A percentile compares a stretch with the other conserved stretches of the same genome.
These are phyloP conservation scores for Anas platyrhynchos DNA, from an alignment of 2,113 vertebrate species.

Conservation along the genomic window DNA sequence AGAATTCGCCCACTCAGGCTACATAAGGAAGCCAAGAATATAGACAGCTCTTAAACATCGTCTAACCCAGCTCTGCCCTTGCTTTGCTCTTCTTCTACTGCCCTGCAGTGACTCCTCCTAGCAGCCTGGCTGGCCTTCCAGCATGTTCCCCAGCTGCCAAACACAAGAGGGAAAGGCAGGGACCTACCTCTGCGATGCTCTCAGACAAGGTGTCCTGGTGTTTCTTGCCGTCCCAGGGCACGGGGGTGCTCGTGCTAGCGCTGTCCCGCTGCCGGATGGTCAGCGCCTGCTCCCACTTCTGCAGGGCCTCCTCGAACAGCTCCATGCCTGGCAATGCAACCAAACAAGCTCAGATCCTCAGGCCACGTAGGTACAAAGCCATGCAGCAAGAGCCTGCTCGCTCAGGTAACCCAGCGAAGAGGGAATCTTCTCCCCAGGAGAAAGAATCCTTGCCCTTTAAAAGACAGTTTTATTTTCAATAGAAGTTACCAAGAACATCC, in stretches of 20 bases:
- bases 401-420: background rate
- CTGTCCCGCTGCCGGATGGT: slow-evolving; percentile 85
- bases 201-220: slow-evolving; percentile 64
- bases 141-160: background rate
- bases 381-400: background rate
- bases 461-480: background rate
- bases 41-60: slow-evolving; percentile 54
- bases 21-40: slow-evolving; percentile 37
- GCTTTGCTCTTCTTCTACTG: slow-evolving; percentile 20
- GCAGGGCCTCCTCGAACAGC: slow-evolving; percentile 95
- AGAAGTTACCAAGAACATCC: background rate
- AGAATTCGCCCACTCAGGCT: slow-evolving; percentile 26
- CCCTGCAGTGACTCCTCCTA: background rate
- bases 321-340: slow-evolving; percentile 88
- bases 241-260: slow-evolving; percentile 70
- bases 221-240: slow-evolving; percentile 60
- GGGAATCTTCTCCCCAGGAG: background rate
- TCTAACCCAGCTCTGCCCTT: slow-evolving; percentile 28
- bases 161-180: background rate
- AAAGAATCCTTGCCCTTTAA: background rate
- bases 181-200: slow-evolving; percentile 75
- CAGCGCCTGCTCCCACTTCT: slow-evolving; percentile 95
- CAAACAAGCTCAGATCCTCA: background rate
- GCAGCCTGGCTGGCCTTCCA: background rate
- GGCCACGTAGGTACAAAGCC: background rate